Conservation (phyloP, 2,113 vertebrate genomes). For the Cynocephalus volans region DNA sequence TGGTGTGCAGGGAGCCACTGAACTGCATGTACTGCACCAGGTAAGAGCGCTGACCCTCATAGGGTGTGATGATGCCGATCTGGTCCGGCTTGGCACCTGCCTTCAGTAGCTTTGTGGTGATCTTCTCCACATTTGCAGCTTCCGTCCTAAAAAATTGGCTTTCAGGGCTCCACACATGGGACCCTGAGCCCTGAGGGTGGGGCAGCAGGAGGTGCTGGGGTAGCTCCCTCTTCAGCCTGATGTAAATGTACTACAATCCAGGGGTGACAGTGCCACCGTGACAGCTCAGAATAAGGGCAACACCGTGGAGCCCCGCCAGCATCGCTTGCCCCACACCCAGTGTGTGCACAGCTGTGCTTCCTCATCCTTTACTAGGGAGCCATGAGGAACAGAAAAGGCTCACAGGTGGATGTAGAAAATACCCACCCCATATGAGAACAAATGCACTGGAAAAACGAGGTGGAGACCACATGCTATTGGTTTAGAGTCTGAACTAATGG, state of each 20-base stretch:
- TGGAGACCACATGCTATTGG: not conserved
- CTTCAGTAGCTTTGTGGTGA: slow-evolving; percentile 97
- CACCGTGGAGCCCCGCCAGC: not conserved
- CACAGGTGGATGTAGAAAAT: rapidly evolving
- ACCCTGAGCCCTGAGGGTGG: not conserved
- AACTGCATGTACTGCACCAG: slow-evolving; percentile 99
- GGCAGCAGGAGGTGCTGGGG: not conserved
- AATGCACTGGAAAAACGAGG: rapidly evolving
- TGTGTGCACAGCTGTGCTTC: rapidly evolving
- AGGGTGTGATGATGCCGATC: slow-evolving; percentile 99
- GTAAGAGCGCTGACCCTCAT: slow-evolving; percentile 98
- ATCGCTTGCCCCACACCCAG: not conserved
- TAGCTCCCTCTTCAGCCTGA: not conserved
- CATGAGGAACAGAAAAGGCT: not conserved
- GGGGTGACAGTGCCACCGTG: not conserved
- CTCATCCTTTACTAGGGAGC: not conserved
- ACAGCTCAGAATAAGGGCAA: rapidly evolving
- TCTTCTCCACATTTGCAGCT: slow-evolving; percentile 99
- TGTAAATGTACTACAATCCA: not conserved
- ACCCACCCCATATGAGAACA: not conserved
- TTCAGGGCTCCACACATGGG: not conserved
- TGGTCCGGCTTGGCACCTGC: slow-evolving; percentile 98
- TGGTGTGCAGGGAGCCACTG: slow-evolving; percentile 99
- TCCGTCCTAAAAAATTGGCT: slow-evolving; percentile 92
- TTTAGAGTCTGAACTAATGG: not conserved